Evolutionary conservation across 1,140 invertebrate genomes (phyloP).

Genomic region (Heliconius himera): DNA sequence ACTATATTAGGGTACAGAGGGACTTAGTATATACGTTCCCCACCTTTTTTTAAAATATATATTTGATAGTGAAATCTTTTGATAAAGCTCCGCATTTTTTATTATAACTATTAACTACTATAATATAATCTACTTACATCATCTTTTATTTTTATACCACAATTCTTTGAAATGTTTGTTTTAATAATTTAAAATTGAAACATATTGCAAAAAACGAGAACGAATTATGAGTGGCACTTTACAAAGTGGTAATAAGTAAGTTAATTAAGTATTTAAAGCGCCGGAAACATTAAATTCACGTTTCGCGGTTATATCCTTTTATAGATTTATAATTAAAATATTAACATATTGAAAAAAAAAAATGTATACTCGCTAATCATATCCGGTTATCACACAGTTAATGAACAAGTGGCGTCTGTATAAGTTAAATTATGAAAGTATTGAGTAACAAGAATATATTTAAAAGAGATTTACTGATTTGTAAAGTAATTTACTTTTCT

Average conservation of each 20-base stretch:
- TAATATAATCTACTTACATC: neutral
- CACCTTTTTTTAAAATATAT: no score
- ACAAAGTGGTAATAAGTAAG: slow-evolving; percentile 6
- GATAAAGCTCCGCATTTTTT: no score
- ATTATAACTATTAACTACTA: no score
- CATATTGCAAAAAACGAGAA: neutral
- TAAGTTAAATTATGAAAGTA: neutral
- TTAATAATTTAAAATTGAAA: neutral
- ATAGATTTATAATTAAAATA: slow-evolving; percentile 21
- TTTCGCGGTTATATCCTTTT: slow-evolving; percentile 23
- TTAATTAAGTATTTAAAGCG: slow-evolving; percentile 26
- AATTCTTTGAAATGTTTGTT: neutral
- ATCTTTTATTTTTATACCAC: neutral
- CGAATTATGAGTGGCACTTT: neutral
- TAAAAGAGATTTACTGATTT: slow-evolving; percentile 1
- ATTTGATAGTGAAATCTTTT: no score
- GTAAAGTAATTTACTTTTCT: no score
- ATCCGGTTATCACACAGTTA: neutral
- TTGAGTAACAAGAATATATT: neutral
- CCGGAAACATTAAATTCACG: slow-evolving; percentile 18
- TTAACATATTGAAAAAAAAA: slow-evolving; percentile 10
- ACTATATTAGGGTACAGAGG: no score
- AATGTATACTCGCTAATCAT: neutral
- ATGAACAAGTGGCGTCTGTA: neutral
- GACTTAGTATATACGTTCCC: no score